phyloP scores from a whole-genome alignment of 2,888 invertebrate genomes.

The Caenorhabditis drosophilae region DNA sequence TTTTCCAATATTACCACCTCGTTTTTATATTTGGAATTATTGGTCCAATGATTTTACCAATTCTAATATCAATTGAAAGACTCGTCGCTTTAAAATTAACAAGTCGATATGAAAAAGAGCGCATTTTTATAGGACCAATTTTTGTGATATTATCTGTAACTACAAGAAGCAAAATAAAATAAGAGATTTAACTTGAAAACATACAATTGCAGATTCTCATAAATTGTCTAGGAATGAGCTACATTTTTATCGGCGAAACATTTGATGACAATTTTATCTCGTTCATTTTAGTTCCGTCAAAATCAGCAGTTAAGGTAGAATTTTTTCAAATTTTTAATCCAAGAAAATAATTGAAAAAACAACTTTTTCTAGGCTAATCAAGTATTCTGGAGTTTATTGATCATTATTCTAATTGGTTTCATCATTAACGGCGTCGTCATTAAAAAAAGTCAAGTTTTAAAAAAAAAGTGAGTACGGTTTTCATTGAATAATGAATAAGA shows the following conservation, averaged over 20 bases:
- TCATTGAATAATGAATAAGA: too few relatives aligned
- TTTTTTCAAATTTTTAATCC: conserved; percentile 3
- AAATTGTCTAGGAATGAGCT: neutral
- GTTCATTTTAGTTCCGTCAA: neutral
- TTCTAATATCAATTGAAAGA: conserved; percentile 22
- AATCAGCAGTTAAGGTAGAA: conserved; percentile 3
- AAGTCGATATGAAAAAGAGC: conserved; percentile 8
- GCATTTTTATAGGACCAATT: conserved; percentile 9
- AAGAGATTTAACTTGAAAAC: too few relatives aligned
- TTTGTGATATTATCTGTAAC: neutral
- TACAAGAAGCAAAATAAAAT: too few relatives aligned
- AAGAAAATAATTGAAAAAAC: too few relatives aligned
- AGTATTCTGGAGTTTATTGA: conserved; percentile 1
- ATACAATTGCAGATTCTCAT: conserved; percentile 4
- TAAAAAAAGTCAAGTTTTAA: neutral
- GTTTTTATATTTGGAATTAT: conserved; percentile 6
- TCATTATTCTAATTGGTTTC: neutral
- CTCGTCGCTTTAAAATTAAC: conserved; percentile 15
- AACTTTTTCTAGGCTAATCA: neutral
- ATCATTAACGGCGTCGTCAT: neutral
- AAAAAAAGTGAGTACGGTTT: neutral
- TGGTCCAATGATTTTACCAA: conserved; percentile 13
- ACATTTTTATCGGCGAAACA: neutral
- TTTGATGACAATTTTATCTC: neutral
- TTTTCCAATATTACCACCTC: conserved; percentile 9